These are phyloP conservation scores for Pemphigus obesinymphae DNA, from an alignment of 1,140 invertebrate species.

Conservation along the genomic window DNA sequence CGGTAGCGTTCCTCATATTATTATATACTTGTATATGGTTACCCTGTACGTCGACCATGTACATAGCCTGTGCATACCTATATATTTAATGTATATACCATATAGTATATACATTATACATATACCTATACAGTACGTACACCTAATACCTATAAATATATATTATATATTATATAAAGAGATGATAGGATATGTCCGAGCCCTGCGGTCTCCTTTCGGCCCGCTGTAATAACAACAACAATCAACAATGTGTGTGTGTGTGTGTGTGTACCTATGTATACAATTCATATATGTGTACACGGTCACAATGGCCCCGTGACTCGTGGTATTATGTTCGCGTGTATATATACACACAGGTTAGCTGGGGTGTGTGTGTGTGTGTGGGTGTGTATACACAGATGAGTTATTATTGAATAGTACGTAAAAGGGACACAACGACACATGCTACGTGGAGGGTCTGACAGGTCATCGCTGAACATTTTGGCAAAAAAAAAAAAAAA, in stretches of 20 bases:
- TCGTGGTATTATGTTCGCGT: conserved; percentile 18
- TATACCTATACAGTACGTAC: too few species aligned
- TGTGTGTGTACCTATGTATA: too few species aligned
- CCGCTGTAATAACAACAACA: conserved; percentile 36
- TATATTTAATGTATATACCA: background rate
- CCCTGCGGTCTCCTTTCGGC: conserved; percentile 13
- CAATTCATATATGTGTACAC: background rate
- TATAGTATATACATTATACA: too few species aligned
- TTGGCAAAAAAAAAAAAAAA: too few species aligned
- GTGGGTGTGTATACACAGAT: background rate
- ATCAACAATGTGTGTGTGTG: conserved; percentile 27
- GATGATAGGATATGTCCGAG: too few species aligned
- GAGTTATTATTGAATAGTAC: conserved; percentile 14
- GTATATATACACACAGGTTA: too few species aligned
- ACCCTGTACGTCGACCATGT: too few species aligned
- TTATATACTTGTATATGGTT: too few species aligned
- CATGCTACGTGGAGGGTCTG: conserved; percentile 31
- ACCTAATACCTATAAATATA: too few species aligned
- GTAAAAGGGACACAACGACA: conserved; percentile 22
- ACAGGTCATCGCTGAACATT: conserved; percentile 18
- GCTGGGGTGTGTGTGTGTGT: background rate
- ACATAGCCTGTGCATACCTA: too few species aligned
- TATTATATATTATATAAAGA: conserved; percentile 1
- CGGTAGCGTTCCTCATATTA: background rate
- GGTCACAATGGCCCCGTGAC: conserved; percentile 21